phyloP scores from a whole-genome alignment of 2,797 vertebrate genomes.

The Phylloscopus collybita region DNA sequence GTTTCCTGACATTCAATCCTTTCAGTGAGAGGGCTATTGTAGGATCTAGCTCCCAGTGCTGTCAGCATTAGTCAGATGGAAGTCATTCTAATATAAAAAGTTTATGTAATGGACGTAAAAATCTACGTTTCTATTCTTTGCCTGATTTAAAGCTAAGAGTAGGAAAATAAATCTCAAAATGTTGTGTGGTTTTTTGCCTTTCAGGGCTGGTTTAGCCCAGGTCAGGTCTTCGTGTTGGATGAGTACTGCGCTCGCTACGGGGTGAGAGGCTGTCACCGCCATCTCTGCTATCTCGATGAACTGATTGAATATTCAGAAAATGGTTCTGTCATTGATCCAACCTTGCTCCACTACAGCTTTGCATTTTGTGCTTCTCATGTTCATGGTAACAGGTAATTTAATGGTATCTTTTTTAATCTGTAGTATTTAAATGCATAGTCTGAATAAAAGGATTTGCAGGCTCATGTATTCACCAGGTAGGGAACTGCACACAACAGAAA shows the following conservation, averaged over 20 bases:
- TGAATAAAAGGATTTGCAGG: neutral
- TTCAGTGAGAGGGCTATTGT: neutral
- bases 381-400: slow-evolving; percentile 94
- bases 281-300: slow-evolving; percentile 93
- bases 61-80: neutral
- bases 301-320: slow-evolving; percentile 93
- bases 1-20: neutral
- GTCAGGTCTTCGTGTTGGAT: slow-evolving; percentile 95
- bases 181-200: neutral
- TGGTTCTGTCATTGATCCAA: slow-evolving; percentile 91
- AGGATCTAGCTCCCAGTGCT: neutral
- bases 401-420: neutral
- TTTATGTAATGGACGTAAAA: neutral
- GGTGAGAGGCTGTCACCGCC: slow-evolving; percentile 92
- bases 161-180: neutral
- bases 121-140: neutral
- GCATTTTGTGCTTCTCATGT: slow-evolving; percentile 98
- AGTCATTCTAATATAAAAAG: neutral
- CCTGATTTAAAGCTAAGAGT: neutral
- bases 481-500: neutral
- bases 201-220: slow-evolving; percentile 98
- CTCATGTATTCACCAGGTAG: neutral
- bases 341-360: slow-evolving; percentile 97
- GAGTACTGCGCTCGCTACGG: slow-evolving; percentile 96
- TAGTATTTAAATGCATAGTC: neutral